Evolutionary conservation across 2,797 vertebrate species (phyloP).

Genomic region (Phylloscopus collybita): DNA sequence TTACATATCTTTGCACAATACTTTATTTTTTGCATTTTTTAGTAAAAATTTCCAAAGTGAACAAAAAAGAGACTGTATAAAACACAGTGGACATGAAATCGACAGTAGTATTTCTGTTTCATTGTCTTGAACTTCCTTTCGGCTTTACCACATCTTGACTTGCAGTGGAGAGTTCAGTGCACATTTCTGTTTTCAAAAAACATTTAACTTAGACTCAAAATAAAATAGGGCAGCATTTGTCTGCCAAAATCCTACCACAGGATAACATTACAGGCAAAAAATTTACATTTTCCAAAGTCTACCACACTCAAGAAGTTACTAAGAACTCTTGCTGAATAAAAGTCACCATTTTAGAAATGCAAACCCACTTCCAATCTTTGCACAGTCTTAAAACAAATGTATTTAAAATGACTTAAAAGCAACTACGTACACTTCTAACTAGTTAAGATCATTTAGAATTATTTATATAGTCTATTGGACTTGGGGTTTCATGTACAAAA

Average conservation of each 20-base stretch:
- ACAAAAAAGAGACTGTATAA: constrained; percentile 91
- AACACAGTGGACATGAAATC: constrained; percentile 92
- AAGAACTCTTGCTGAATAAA: constrained; percentile 86
- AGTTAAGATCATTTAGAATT: constrained; percentile 81
- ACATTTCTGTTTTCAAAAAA: constrained; percentile 86
- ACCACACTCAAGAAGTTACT: constrained; percentile 87
- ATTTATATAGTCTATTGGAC: constrained; percentile 82
- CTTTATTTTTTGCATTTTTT: constrained; percentile 88
- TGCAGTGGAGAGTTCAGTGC: constrained; percentile 94
- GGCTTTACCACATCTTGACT: constrained; percentile 89
- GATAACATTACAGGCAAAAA: constrained; percentile 84
- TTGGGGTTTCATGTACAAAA: constrained; percentile 88
- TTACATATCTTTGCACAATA: constrained; percentile 90
- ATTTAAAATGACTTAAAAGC: constrained; percentile 80
- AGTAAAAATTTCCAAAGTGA: constrained; percentile 91
- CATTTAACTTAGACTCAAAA: constrained; percentile 88
- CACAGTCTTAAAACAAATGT: constrained; percentile 81
- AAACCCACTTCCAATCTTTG: constrained; percentile 86
- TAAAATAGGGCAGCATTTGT: constrained; percentile 85
- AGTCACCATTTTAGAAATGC: constrained; percentile 81
- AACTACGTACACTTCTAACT: constrained; percentile 80
- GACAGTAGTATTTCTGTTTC: constrained; percentile 89
- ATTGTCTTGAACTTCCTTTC: constrained; percentile 75
- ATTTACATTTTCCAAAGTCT: constrained; percentile 82
- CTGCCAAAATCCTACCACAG: constrained; percentile 83